Evolutionary conservation across 2,797 vertebrate genomes (phyloP).

Genomic region (Mycteria americana): DNA sequence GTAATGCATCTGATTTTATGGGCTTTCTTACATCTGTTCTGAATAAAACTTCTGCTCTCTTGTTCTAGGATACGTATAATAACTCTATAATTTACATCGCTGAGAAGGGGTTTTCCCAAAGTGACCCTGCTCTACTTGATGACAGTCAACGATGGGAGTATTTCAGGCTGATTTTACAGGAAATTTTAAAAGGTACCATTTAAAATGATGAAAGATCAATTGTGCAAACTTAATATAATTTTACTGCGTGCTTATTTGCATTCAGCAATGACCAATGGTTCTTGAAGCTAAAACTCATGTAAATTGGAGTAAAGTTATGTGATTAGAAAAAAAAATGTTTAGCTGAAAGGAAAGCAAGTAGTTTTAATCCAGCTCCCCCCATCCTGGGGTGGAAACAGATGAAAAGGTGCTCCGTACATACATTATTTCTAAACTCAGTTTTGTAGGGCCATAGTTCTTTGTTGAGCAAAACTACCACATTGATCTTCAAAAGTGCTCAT

Average conservation of each 20-base stretch:
- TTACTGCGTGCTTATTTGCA: slow-evolving; percentile 67
- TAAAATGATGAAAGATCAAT: slow-evolving; percentile 71
- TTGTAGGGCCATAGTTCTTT: background rate
- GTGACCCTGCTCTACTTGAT: slow-evolving; percentile 78
- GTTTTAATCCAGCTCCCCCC: background rate
- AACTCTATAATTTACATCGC: slow-evolving; percentile 87
- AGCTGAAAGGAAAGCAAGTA: slow-evolving; percentile 44
- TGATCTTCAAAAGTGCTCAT: background rate
- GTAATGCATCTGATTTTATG: slow-evolving; percentile 77
- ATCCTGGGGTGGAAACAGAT: background rate
- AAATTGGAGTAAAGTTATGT: slow-evolving; percentile 53
- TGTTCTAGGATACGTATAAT: slow-evolving; percentile 84
- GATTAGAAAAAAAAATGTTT: slow-evolving; percentile 38
- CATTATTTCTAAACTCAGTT: background rate
- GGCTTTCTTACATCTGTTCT: slow-evolving; percentile 76
- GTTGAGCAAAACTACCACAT: background rate
- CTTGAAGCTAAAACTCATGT: slow-evolving; percentile 57
- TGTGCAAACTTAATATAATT: slow-evolving; percentile 73
- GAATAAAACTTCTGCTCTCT: slow-evolving; percentile 75
- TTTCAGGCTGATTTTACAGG: slow-evolving; percentile 83
- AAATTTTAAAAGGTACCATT: slow-evolving; percentile 84
- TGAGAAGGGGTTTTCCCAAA: slow-evolving; percentile 87
- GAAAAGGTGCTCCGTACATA: background rate
- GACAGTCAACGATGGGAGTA: slow-evolving; percentile 76
- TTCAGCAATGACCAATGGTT: slow-evolving; percentile 67